phyloP scores from a whole-genome alignment of 2,888 invertebrate genomes.

The Taphrorychus bicolor region DNA sequence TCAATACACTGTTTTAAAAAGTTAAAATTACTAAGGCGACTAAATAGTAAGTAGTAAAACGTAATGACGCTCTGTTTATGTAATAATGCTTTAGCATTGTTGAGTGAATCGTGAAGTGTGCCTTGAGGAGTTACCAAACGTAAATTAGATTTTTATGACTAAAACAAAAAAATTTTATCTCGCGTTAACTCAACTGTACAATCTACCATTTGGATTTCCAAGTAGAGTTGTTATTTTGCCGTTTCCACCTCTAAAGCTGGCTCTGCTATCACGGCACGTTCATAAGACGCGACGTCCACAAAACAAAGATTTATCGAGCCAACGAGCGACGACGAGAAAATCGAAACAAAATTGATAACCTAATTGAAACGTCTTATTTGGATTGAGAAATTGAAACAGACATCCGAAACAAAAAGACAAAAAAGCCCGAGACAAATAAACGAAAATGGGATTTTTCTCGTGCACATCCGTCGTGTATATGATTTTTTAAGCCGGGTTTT shows the following conservation, averaged over 20 bases:
- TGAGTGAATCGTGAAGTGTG: no score
- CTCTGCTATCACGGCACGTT: constrained; percentile 15
- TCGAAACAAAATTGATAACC: constrained; percentile 30
- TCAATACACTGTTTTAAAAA: no score
- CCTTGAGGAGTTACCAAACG: no score
- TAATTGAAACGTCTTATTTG: constrained; percentile 34
- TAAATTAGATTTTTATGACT: no score
- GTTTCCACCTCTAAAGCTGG: background rate
- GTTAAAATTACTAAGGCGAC: no score
- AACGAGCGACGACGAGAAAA: constrained; percentile 23
- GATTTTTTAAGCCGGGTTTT: background rate
- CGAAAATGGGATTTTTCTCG: background rate
- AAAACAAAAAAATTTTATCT: no score
- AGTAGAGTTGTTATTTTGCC: background rate
- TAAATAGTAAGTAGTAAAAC: no score
- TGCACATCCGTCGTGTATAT: background rate
- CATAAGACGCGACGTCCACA: constrained; percentile 27
- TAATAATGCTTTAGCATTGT: no score
- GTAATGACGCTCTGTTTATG: no score
- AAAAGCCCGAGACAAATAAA: background rate
- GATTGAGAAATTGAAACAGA: constrained; percentile 35
- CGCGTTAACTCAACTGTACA: no score
- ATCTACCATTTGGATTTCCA: background rate
- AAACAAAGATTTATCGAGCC: constrained; percentile 33
- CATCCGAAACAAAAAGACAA: constrained; percentile 6